These are phyloP conservation scores for Drosophila seguyi DNA, from an alignment of 1,140 invertebrate genomes.

Conservation along the genomic window DNA sequence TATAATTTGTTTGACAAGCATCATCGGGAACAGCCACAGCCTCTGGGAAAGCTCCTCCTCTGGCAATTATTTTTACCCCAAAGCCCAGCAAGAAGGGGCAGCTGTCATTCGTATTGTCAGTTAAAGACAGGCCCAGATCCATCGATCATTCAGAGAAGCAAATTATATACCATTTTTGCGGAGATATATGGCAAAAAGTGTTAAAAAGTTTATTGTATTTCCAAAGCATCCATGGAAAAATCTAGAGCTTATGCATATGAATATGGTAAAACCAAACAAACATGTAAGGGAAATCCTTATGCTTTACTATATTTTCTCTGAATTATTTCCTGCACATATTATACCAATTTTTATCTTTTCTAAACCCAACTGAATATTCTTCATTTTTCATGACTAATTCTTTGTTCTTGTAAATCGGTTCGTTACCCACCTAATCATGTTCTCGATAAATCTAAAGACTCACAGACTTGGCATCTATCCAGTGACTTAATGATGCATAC, in stretches of 20 bases:
- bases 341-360: no score
- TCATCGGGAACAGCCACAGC: conserved; percentile 58
- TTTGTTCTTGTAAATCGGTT: not conserved
- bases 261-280: no score
- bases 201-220: no score
- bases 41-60: not conserved
- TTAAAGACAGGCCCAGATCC: not conserved
- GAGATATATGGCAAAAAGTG: no score
- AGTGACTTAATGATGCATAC: conserved; percentile 74
- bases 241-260: no score
- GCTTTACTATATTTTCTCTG: not conserved
- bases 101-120: conserved; percentile 1
- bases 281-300: not conserved
- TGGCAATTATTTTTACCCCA: conserved; percentile 9
- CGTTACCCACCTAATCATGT: conserved; percentile 7
- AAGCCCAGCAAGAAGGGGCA: not conserved
- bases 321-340: not conserved
- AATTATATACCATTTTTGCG: conserved; percentile 3
- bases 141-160: not conserved
- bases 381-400: not conserved
- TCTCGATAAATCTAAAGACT: conserved; percentile 6
- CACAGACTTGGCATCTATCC: conserved; percentile 53
- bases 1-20: conserved; percentile 82
- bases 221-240: no score
- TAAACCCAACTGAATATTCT: no score